Evolutionary conservation across 2,888 invertebrate genomes (phyloP).

Genomic region (Pilophorus perplexus): DNA sequence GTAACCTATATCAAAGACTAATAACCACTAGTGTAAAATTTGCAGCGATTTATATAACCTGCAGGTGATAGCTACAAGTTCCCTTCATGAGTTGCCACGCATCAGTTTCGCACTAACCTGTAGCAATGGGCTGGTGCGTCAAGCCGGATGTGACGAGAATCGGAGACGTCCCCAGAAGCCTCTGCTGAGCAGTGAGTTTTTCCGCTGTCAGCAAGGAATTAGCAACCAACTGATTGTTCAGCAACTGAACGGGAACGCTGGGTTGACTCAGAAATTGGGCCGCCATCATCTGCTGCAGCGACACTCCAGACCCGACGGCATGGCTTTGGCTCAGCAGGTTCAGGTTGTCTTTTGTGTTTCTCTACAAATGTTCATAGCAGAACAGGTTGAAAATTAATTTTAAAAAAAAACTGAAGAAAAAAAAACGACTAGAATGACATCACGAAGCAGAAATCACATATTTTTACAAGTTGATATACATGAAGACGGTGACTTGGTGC

Average conservation of each 20-base stretch:
- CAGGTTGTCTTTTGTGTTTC: conserved; percentile 47
- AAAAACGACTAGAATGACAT: no score
- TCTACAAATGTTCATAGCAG: no score
- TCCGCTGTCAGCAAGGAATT: conserved; percentile 41
- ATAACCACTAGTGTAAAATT: no score
- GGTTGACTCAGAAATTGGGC: conserved; percentile 47
- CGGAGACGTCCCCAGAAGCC: conserved; percentile 37
- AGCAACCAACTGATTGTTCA: conserved; percentile 43
- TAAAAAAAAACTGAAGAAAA: background rate
- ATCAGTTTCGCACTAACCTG: no score
- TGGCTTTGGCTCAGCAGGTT: conserved; percentile 44
- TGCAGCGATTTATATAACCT: no score
- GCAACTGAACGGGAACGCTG: conserved; percentile 43
- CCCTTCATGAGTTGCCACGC: no score
- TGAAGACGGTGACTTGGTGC: no score
- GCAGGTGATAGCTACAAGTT: no score
- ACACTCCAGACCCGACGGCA: conserved; percentile 43
- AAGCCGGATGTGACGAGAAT: conserved; percentile 39
- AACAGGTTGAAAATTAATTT: no score
- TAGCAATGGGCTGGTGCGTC: conserved; percentile 37
- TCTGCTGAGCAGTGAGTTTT: conserved; percentile 41
- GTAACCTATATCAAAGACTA: no score
- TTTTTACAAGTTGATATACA: no score
- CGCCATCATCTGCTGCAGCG: conserved; percentile 46
- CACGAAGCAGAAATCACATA: no score